phyloP scores from a whole-genome alignment of 2,113 vertebrate genomes.

The Protobothrops flavoviridis region DNA sequence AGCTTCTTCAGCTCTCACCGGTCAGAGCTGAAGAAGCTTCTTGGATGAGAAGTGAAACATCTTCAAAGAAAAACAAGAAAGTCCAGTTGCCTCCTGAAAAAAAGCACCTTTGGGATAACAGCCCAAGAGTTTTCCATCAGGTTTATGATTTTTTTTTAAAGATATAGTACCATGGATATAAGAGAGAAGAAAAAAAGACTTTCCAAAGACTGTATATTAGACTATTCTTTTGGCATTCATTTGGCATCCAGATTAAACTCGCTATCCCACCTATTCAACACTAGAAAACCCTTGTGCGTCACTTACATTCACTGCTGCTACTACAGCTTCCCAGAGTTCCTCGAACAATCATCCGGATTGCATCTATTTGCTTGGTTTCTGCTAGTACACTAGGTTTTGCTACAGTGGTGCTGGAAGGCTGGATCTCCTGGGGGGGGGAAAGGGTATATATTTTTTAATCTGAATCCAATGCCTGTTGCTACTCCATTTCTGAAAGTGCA shows the following conservation, averaged over 20 bases:
- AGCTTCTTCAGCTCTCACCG: no score
- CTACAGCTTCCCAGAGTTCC: slow-evolving; percentile 97
- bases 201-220: not conserved
- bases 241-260: not conserved
- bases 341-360: slow-evolving; percentile 94
- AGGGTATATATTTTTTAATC: slow-evolving; percentile 1
- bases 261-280: not conserved
- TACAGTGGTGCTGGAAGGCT: slow-evolving; percentile 70
- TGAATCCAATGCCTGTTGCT: not conserved
- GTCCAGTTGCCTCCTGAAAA: no score
- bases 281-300: not conserved
- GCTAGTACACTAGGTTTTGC: slow-evolving; percentile 74
- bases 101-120: no score
- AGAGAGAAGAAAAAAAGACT: no score
- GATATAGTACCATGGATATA: not conserved
- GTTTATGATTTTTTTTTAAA: not conserved
- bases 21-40: no score
- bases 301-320: slow-evolving; percentile 97
- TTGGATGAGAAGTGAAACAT: no score
- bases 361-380: slow-evolving; percentile 84
- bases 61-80: no score
- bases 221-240: not conserved
- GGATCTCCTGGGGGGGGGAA: slow-evolving; percentile 79
- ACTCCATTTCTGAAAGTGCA: not conserved
- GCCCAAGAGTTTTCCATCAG: not conserved